Evolutionary conservation across 2,113 vertebrate genomes (phyloP).

Genomic region (Brienomyrus longianalis): DNA sequence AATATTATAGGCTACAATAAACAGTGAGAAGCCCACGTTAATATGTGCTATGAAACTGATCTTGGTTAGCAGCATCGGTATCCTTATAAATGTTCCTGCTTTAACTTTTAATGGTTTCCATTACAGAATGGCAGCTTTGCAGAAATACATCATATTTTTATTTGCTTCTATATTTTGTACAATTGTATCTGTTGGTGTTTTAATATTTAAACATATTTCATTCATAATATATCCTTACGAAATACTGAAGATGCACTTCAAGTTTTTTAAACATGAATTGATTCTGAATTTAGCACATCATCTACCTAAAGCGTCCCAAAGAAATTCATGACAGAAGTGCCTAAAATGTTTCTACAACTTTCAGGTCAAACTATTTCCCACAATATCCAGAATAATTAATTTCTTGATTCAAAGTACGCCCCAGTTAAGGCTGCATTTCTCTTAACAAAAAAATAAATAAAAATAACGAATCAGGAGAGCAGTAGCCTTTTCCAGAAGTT

Average conservation of each 20-base stretch:
- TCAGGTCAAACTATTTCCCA: neutral
- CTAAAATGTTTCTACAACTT: neutral
- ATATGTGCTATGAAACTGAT: neutral
- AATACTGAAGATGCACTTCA: neutral
- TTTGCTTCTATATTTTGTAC: neutral
- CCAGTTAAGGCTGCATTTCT: neutral
- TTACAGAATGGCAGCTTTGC: neutral
- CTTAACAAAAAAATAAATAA: neutral
- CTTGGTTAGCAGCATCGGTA: neutral
- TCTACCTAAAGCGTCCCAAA: neutral
- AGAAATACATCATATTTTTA: neutral
- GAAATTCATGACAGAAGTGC: neutral
- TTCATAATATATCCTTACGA: neutral
- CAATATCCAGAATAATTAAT: neutral
- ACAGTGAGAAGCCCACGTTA: neutral
- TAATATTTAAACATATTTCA: neutral
- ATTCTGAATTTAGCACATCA: neutral
- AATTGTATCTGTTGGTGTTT: neutral
- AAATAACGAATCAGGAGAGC: neutral
- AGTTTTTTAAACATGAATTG: neutral
- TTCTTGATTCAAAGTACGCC: neutral
- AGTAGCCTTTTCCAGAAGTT: neutral
- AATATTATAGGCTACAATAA: neutral
- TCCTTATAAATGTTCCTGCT: neutral
- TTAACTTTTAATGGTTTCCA: neutral